These are phyloP conservation scores for Pleuronectes platessa DNA, from an alignment of 2,113 vertebrate genomes.

Conservation along the genomic window DNA sequence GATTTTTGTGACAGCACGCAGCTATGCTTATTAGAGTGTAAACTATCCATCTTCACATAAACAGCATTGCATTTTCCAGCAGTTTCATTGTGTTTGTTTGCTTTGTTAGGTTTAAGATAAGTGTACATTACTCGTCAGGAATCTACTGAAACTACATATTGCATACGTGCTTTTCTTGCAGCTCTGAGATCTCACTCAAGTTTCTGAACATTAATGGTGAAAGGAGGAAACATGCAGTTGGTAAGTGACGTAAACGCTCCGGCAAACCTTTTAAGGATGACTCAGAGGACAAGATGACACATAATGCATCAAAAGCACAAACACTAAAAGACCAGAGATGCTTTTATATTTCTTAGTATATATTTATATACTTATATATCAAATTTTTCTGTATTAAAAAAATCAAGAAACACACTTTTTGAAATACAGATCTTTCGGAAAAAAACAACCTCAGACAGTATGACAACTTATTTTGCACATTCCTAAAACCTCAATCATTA, in stretches of 20 bases:
- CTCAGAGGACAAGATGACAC: neutral
- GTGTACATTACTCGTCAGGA: conserved; percentile 34
- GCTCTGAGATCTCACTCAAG: conserved; percentile 18
- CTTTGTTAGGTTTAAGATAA: conserved; percentile 9
- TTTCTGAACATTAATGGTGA: neutral
- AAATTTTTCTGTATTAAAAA: too few relatives aligned
- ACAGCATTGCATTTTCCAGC: conserved; percentile 7
- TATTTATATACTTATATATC: too few relatives aligned
- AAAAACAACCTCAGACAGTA: neutral
- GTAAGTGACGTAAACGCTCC: neutral
- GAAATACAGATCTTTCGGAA: neutral
- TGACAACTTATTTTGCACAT: neutral
- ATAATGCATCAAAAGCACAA: neutral
- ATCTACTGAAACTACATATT: too few relatives aligned
- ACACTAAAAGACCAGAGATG: neutral
- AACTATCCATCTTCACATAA: conserved; percentile 28
- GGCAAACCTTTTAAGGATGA: neutral
- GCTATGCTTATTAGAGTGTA: conserved; percentile 78
- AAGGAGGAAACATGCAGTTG: neutral
- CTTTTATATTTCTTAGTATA: neutral
- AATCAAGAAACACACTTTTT: too few relatives aligned
- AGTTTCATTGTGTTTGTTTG: conserved; percentile 38
- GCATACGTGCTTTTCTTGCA: conserved; percentile 3
- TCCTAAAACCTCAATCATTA: neutral
- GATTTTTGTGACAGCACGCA: conserved; percentile 20